Evolutionary conservation across 2,888 invertebrate species (phyloP).

Genomic region (Hemistola chrysoprasaria): DNA sequence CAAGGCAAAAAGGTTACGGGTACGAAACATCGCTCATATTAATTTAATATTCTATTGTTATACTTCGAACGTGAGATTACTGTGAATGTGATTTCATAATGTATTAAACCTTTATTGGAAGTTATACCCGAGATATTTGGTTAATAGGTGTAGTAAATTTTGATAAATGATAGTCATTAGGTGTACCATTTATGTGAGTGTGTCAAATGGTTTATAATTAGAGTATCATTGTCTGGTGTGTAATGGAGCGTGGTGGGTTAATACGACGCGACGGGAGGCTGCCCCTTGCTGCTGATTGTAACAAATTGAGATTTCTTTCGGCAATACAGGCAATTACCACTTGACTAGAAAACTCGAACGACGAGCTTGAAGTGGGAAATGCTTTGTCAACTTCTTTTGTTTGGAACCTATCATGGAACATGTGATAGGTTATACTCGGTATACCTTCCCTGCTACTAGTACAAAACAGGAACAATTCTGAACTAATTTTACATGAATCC

Average conservation of each 20-base stretch:
- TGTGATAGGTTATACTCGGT: no score
- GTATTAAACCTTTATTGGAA: slow-evolving; percentile 23
- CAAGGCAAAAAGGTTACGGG: slow-evolving; percentile 37
- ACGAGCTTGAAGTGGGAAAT: slow-evolving; percentile 54
- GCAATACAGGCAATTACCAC: slow-evolving; percentile 43
- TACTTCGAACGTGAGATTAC: slow-evolving; percentile 41
- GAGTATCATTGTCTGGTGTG: slow-evolving; percentile 70
- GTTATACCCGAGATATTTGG: slow-evolving; percentile 29
- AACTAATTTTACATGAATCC: not conserved
- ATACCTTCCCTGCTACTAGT: no score
- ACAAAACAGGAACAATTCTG: no score
- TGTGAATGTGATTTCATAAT: slow-evolving; percentile 27
- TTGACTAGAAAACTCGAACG: slow-evolving; percentile 39
- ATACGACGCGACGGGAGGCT: slow-evolving; percentile 42
- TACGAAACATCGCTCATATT: slow-evolving; percentile 44
- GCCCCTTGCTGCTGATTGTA: slow-evolving; percentile 65
- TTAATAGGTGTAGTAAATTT: slow-evolving; percentile 35
- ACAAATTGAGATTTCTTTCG: slow-evolving; percentile 73
- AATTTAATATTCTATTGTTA: slow-evolving; percentile 35
- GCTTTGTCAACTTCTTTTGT: slow-evolving; percentile 43
- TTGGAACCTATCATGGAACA: not conserved
- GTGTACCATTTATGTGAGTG: slow-evolving; percentile 53
- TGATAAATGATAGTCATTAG: slow-evolving; percentile 67
- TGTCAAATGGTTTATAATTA: slow-evolving; percentile 77
- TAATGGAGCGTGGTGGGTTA: slow-evolving; percentile 59